Percentiles rank a stretch among this genome's conserved stretches.
These are phyloP conservation scores for Drosophila sucinea DNA, from an alignment of 1,140 invertebrate species.

Conservation along the genomic window DNA sequence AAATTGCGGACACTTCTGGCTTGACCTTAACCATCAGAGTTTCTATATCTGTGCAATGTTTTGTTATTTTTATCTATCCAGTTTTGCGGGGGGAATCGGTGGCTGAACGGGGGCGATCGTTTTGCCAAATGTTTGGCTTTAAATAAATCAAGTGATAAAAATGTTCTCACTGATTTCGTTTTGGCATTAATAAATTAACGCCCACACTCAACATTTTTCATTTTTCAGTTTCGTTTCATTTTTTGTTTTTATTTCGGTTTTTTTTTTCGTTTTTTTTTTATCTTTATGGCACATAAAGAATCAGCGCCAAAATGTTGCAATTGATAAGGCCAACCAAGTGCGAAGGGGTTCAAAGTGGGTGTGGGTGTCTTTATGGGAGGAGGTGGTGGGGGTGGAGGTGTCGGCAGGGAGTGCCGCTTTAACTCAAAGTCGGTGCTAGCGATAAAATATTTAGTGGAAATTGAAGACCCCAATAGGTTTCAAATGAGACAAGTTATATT, in stretches of 20 bases:
- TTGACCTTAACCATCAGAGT: conserved; percentile 31
- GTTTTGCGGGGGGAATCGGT: not conserved
- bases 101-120: conserved; percentile 26
- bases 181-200: conserved; percentile 75
- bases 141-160: conserved; percentile 81
- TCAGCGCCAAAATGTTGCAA: conserved; percentile 16
- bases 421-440: conserved; percentile 57
- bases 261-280: conserved; percentile 44
- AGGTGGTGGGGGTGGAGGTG: no score
- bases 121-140: conserved; percentile 64
- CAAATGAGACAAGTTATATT: conserved; percentile 72
- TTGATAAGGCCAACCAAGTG: conserved; percentile 13
- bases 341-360: not conserved
- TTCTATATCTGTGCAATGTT: not conserved
- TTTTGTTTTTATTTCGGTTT: conserved; percentile 17
- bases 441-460: conserved; percentile 63
- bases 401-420: not conserved
- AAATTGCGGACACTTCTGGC: not conserved
- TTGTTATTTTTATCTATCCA: conserved; percentile 37
- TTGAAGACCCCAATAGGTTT: conserved; percentile 51
- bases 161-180: conserved; percentile 65
- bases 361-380: not conserved
- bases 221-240: conserved; percentile 47
- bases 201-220: conserved; percentile 52
- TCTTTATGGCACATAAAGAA: conserved; percentile 39